phyloP scores from a whole-genome alignment of 2,113 vertebrate genomes.

The Hepsetus odoe region DNA sequence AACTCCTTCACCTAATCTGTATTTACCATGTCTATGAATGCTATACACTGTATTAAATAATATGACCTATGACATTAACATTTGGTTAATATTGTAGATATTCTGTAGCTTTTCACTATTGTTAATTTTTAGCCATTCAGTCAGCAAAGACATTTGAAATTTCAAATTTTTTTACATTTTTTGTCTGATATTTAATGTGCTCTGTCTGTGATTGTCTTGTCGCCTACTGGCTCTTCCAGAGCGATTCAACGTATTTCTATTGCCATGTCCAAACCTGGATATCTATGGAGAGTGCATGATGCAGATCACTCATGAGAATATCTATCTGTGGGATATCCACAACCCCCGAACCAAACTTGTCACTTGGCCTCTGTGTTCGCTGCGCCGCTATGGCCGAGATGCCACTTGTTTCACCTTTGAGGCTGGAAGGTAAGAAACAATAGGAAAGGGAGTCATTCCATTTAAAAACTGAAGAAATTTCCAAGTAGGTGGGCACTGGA shows the following conservation, averaged over 20 bases:
- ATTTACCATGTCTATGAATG: neutral
- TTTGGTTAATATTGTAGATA: too few species aligned
- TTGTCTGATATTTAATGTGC: too few species aligned
- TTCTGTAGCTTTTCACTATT: too few species aligned
- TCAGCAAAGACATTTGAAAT: neutral
- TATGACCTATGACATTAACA: neutral
- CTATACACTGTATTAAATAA: neutral
- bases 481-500: neutral
- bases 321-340: slow-evolving; percentile 97
- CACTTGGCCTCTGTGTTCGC: slow-evolving; percentile 93
- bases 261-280: slow-evolving; percentile 93
- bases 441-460: neutral
- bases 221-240: slow-evolving; percentile 69
- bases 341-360: slow-evolving; percentile 91
- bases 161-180: too few species aligned
- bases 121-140: too few species aligned
- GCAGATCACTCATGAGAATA: slow-evolving; percentile 97
- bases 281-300: slow-evolving; percentile 94
- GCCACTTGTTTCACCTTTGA: slow-evolving; percentile 95
- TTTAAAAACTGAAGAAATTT: neutral
- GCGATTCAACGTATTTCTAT: slow-evolving; percentile 92
- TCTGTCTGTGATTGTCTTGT: neutral
- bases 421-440: slow-evolving; percentile 82
- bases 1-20: neutral
- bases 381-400: slow-evolving; percentile 90